Conservation (phyloP, 1,140 invertebrate species). For the Bombus sylvicola region DNA sequence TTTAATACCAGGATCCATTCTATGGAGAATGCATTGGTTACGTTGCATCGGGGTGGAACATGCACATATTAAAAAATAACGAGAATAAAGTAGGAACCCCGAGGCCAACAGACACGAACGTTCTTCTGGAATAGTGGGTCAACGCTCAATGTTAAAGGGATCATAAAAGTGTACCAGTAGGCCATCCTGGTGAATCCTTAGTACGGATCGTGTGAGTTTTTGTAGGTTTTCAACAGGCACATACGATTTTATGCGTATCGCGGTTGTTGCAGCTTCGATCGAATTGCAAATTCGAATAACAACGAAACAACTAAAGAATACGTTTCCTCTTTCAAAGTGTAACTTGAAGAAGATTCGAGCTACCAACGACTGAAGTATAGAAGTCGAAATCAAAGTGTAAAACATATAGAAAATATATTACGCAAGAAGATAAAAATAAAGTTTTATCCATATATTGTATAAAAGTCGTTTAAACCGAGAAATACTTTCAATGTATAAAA, state of each 20-base stretch:
- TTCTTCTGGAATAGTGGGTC: slow-evolving; percentile 50
- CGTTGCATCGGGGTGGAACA: background rate
- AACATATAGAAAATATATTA: background rate
- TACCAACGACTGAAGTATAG: no score
- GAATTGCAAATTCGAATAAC: background rate
- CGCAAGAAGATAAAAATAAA: background rate
- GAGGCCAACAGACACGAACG: slow-evolving; percentile 16
- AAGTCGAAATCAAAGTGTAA: no score
- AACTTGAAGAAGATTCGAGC: no score
- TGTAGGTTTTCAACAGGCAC: slow-evolving; percentile 56
- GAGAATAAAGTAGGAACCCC: slow-evolving; percentile 2
- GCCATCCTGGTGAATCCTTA: slow-evolving; percentile 60
- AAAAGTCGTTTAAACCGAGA: background rate
- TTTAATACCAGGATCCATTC: background rate
- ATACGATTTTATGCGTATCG: background rate
- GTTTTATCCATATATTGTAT: background rate
- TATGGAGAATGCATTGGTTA: background rate
- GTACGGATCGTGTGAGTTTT: slow-evolving; percentile 34
- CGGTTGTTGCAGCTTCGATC: background rate
- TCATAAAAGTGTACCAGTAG: slow-evolving; percentile 52
- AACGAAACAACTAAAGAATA: no score
- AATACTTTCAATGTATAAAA: no score
- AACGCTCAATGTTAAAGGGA: slow-evolving; percentile 63
- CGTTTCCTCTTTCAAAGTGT: no score
- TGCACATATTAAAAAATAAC: slow-evolving; percentile 40